phyloP scores from a whole-genome alignment of 2,888 invertebrate genomes.

The Heteromyza rotundicornis region DNA sequence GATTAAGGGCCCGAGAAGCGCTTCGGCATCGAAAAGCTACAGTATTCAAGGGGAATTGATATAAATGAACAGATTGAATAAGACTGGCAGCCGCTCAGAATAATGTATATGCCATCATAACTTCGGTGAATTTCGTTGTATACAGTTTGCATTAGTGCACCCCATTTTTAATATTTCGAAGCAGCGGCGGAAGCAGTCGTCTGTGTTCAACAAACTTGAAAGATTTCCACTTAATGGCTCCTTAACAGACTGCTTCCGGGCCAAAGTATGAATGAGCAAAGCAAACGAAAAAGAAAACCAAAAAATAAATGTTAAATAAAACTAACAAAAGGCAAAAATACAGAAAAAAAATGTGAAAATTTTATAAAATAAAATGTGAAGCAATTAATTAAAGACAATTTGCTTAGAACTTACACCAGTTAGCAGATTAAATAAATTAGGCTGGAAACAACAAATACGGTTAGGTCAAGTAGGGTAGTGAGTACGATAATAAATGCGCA shows the following conservation, averaged over 20 bases:
- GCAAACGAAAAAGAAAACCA: not conserved
- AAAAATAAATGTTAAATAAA: not conserved
- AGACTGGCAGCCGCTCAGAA: not conserved
- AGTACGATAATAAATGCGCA: constrained; percentile 35
- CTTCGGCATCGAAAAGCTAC: no score
- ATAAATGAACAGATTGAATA: not conserved
- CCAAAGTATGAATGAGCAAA: not conserved
- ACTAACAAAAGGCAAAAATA: no score
- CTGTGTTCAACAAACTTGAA: constrained; percentile 17
- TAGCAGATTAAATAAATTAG: constrained; percentile 47
- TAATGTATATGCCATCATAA: no score
- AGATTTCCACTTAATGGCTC: constrained; percentile 34
- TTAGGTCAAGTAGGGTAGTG: constrained; percentile 29
- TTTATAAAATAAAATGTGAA: not conserved
- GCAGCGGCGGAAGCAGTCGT: constrained; percentile 10
- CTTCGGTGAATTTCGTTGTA: no score
- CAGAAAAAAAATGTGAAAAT: no score
- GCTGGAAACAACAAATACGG: constrained; percentile 9
- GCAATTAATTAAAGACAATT: constrained; percentile 40
- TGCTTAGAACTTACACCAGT: constrained; percentile 29
- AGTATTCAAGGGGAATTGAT: not conserved
- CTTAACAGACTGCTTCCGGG: constrained; percentile 11
- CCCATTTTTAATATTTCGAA: not conserved
- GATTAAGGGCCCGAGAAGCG: no score
- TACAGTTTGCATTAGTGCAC: no score